These are phyloP conservation scores for Aplocera efformata DNA, from an alignment of 2,888 invertebrate genomes.

Conservation along the genomic window DNA sequence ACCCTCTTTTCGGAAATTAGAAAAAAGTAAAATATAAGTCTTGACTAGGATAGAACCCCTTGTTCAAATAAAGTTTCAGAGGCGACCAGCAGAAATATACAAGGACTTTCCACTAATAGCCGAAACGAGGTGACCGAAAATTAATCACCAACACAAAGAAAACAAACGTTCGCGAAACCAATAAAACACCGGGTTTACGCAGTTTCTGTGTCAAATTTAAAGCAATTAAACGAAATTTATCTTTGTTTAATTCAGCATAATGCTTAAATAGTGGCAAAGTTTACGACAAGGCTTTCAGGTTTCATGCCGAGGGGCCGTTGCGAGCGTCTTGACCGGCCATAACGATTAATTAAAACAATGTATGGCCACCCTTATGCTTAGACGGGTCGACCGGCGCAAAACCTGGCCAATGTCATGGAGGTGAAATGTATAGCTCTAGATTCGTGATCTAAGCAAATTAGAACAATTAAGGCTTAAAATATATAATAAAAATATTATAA, in stretches of 20 bases:
- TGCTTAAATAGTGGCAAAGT: constrained; percentile 38
- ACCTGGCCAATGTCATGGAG: constrained; percentile 37
- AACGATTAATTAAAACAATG: constrained; percentile 77
- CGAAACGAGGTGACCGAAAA: constrained; percentile 12
- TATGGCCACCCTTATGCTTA: constrained; percentile 43
- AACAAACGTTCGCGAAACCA: constrained; percentile 17
- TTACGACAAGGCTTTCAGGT: constrained; percentile 43
- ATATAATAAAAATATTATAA: no score
- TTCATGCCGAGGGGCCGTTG: constrained; percentile 63
- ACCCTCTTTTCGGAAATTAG: no score
- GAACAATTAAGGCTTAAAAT: no score
- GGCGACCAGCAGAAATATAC: no score
- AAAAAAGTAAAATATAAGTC: no score
- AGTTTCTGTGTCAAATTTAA: constrained; percentile 39
- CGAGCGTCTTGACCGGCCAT: constrained; percentile 53
- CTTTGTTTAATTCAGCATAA: constrained; percentile 45
- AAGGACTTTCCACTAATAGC: no score
- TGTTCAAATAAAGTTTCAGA: no score
- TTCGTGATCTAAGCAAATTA: no score
- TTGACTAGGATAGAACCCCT: no score
- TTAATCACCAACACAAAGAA: constrained; percentile 13
- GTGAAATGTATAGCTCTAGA: constrained; percentile 19
- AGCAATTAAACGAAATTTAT: constrained; percentile 52
- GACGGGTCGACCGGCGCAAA: constrained; percentile 30
- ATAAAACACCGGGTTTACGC: constrained; percentile 32